A percentile compares a stretch with the other conserved stretches of the same genome.
Conservation (phyloP, 2,888 invertebrate species). For the Drosophila nigritarsus region DNA sequence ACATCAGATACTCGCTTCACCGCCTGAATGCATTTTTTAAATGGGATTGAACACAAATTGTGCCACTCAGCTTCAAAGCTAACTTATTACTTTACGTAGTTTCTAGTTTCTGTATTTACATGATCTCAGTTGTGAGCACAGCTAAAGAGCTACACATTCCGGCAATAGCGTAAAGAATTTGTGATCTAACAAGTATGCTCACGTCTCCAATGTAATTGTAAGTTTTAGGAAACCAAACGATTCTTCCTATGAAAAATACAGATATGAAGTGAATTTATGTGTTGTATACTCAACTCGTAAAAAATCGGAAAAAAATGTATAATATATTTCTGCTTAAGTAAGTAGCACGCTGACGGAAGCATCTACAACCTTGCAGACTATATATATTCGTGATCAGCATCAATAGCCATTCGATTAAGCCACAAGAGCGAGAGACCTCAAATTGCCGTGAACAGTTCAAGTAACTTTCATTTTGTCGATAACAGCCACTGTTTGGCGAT, state of each 20-base stretch:
- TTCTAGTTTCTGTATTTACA: not conserved
- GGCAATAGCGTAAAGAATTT: not conserved
- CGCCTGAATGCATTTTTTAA: constrained; percentile 52
- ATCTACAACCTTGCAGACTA: too few relatives aligned
- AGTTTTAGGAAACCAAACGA: not conserved
- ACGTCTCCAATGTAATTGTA: not conserved
- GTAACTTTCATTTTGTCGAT: not conserved
- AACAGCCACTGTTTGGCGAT: not conserved
- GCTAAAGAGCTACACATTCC: not conserved
- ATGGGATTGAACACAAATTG: constrained; percentile 62
- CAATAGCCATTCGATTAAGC: not conserved
- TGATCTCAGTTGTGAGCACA: not conserved
- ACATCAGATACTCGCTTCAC: constrained; percentile 10
- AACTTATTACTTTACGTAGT: constrained; percentile 31
- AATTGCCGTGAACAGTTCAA: not conserved
- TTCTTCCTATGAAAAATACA: not conserved
- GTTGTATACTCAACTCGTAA: not conserved
- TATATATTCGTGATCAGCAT: not conserved
- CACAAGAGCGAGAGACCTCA: not conserved
- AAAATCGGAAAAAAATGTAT: not conserved
- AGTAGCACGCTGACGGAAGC: too few relatives aligned
- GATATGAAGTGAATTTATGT: not conserved
- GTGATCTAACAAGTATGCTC: too few relatives aligned
- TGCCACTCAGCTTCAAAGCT: constrained; percentile 43
- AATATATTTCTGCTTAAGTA: not conserved